These are phyloP conservation scores for Daboia siamensis DNA, from an alignment of 2,113 vertebrate genomes.

Conservation along the genomic window DNA sequence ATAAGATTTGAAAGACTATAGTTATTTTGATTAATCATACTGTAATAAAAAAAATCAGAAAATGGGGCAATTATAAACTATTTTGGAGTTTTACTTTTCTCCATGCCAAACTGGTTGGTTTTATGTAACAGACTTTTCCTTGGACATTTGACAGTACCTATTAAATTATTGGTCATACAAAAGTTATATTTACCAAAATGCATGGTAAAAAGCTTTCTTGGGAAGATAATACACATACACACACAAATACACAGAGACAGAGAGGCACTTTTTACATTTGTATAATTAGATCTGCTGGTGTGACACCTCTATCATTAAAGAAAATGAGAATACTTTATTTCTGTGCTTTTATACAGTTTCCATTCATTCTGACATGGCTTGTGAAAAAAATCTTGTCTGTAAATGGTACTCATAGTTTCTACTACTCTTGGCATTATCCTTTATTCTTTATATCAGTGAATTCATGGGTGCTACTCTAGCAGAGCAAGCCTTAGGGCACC, in stretches of 20 bases:
- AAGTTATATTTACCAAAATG: background rate
- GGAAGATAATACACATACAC: background rate
- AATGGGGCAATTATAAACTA: background rate
- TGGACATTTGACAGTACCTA: background rate
- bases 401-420: background rate
- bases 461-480: background rate
- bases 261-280: background rate
- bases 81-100: background rate
- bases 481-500: slow-evolving; percentile 43
- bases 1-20: slow-evolving; percentile 13
- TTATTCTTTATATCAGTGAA: slow-evolving; percentile 28
- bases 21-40: slow-evolving; percentile 15
- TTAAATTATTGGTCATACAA: background rate
- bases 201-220: background rate
- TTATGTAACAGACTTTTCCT: background rate
- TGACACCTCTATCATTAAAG: background rate
- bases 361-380: background rate
- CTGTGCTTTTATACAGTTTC: background rate
- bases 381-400: background rate
- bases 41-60: background rate
- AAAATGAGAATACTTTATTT: background rate
- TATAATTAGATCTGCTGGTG: background rate
- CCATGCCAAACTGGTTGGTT: background rate
- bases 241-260: background rate
- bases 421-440: slow-evolving; percentile 19